phyloP scores from a whole-genome alignment of 53 echinoderm and acorn worm genomes.

The Patiria pectinifera region DNA sequence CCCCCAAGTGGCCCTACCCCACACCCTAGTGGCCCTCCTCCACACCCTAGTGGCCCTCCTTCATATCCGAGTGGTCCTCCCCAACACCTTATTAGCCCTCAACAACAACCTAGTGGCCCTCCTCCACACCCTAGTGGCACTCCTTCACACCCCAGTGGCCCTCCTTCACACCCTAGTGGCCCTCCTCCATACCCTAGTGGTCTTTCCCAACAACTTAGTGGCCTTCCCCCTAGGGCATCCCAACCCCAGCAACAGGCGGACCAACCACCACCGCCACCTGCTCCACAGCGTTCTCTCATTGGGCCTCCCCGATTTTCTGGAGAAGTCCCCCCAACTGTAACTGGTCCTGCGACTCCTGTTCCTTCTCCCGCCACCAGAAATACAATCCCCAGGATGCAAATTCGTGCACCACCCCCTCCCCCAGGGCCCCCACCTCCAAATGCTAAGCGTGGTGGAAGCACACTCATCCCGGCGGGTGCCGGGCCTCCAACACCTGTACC shows the following conservation, averaged over 20 bases:
- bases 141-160: slow-evolving; percentile 11
- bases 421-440: slow-evolving; percentile 86
- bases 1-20: neutral
- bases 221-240: neutral
- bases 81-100: neutral
- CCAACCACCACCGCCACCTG: slow-evolving; percentile 2
- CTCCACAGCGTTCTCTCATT: neutral
- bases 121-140: neutral
- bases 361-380: slow-evolving; percentile 29
- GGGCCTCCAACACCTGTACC: slow-evolving; percentile 1
- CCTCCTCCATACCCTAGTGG: neutral
- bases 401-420: slow-evolving; percentile 62
- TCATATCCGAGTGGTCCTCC: neutral
- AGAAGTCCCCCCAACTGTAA: neutral
- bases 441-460: slow-evolving; percentile 60
- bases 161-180: neutral
- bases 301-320: neutral
- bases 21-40: neutral
- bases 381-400: slow-evolving; percentile 6
- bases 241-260: neutral
- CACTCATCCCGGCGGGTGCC: neutral
- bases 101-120: neutral
- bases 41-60: slow-evolving; percentile 9
- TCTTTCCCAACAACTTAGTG: slow-evolving; percentile 11
- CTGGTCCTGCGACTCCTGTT: slow-evolving; percentile 21